Base-by-base conservation (phyloP, 2,113 vertebrate genomes). In the Embiotoca jacksoni region DNA sequence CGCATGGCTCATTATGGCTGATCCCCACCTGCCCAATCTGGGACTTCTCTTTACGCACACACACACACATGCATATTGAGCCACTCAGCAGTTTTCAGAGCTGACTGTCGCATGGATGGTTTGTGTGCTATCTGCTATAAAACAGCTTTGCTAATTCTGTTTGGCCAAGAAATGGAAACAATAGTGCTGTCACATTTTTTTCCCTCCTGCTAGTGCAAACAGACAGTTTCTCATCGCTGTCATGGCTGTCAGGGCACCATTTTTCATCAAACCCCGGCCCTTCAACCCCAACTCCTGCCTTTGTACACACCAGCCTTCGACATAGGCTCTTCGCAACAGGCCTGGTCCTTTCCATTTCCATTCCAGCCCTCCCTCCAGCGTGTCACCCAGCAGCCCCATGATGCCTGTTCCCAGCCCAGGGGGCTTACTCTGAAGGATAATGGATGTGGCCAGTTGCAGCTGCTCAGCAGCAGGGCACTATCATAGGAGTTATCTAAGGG, bases 401-500 rank as follows among this genome's bases (percentile, higher is more conserved):
- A 62, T 52, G 62, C 75, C 62, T 61, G 46, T 67, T 85, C 69
- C 79, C 79, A 72, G 74, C 75, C 71, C 59, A 36, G 72, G 78
- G 76, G 79, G 70, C 84, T 80, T 82, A 81, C 78, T 78, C 82
- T 88, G 85, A 78, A 83, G 88, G 86, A 87, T 93, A 93, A 94
- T 95, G 89, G 92, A 93, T 94, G 81, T 88, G 85, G 85, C 82
- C 80, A 83, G 91, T 89, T 90, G 82, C 90, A 90, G 90, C 89
- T 87, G 87, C 85, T 88, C 83, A 79, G 90, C 87, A 78, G 85
- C 69, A 72, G 85, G 89, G 81, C 76, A 81, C 92, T 93, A 94
- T 94, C 93, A 89, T 86, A 79, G 84, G 88, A 91, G 91, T 93
- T 93, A 93, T 95, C 91, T 91, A 54, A 83, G 80, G 88, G 91